A percentile compares a stretch with the other conserved stretches of the same genome.
These are phyloP conservation scores for Drosophila lowei DNA, from an alignment of 1,140 invertebrate species.

Conservation along the genomic window DNA sequence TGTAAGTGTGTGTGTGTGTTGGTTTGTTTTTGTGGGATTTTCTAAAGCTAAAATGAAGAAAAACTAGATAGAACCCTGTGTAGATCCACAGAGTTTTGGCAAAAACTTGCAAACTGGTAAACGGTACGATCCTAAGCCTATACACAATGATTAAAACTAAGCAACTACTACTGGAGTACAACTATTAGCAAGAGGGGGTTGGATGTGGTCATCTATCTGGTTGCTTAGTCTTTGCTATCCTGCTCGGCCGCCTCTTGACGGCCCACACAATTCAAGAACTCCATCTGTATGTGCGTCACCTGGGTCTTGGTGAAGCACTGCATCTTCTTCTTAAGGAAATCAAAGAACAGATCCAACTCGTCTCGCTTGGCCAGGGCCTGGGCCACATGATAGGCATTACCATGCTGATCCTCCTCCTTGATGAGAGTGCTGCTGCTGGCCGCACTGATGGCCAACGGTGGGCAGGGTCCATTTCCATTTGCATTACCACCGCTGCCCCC, in stretches of 20 bases:
- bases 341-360: slow-evolving; percentile 78
- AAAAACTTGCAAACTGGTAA: slow-evolving; percentile 31
- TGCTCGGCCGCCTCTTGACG: slow-evolving; percentile 84
- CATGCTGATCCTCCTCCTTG: slow-evolving; percentile 58
- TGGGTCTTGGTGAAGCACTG: slow-evolving; percentile 74
- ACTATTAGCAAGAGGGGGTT: not conserved
- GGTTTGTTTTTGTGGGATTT: not conserved
- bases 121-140: slow-evolving; percentile 41
- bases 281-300: slow-evolving; percentile 79
- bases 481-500: not conserved
- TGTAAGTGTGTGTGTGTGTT: not conserved
- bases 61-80: slow-evolving; percentile 1
- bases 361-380: slow-evolving; percentile 64
- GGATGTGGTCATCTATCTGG: not conserved
- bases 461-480: not conserved
- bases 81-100: not conserved
- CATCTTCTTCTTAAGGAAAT: slow-evolving; percentile 81
- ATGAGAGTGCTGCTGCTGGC: slow-evolving; percentile 63
- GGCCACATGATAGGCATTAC: slow-evolving; percentile 30
- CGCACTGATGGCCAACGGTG: slow-evolving; percentile 54
- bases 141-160: slow-evolving; percentile 41
- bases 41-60: slow-evolving; percentile 32
- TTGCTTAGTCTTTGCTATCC: slow-evolving; percentile 90
- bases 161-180: slow-evolving; percentile 16
- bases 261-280: slow-evolving; percentile 78